A percentile compares a stretch with the other conserved stretches of the same genome.
Conservation (phyloP, 2,113 vertebrate species). For the Odobenus rosmarus region DNA sequence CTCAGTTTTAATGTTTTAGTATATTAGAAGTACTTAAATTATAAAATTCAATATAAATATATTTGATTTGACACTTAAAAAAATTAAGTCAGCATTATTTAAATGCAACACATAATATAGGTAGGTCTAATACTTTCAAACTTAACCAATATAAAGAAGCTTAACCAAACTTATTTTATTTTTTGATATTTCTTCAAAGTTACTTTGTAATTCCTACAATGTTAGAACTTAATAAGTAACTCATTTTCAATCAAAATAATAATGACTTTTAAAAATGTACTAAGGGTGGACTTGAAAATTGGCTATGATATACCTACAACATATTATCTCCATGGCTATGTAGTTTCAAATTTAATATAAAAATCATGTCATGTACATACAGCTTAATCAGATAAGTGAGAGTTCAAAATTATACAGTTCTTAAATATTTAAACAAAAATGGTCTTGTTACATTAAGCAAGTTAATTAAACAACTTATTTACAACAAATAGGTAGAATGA, state of each 20-base stretch:
- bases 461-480: background rate
- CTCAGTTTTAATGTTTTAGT: background rate
- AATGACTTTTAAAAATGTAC: background rate
- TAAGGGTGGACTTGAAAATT: background rate
- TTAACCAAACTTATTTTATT: background rate
- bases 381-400: background rate
- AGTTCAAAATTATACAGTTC: background rate
- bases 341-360: constrained; percentile 42
- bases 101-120: background rate
- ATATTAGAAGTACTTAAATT: constrained; percentile 3
- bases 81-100: background rate
- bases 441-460: background rate
- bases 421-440: constrained; percentile 45
- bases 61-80: constrained; percentile 11
- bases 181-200: background rate
- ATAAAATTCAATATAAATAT: background rate
- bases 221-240: constrained; percentile 15
- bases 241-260: constrained; percentile 42
- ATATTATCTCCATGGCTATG: background rate
- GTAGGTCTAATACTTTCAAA: background rate
- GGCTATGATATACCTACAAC: background rate
- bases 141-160: background rate
- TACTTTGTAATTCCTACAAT: background rate
- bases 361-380: background rate
- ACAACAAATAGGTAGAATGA: background rate